These are phyloP conservation scores for Diploscapter pachys DNA, from an alignment of 1,140 invertebrate species.

Conservation along the genomic window DNA sequence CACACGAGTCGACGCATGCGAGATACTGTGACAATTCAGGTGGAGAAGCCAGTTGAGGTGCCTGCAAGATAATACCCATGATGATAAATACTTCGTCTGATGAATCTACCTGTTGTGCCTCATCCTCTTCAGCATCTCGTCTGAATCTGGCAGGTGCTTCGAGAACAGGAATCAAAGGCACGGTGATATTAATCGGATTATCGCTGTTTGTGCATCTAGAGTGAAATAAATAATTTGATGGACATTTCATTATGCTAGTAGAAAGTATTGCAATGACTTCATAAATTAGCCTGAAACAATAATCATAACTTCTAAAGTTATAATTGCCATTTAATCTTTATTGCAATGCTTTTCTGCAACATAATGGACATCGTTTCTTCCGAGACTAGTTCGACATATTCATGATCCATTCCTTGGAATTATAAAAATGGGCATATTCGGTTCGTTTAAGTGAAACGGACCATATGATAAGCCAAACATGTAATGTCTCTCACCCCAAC, in stretches of 20 bases:
- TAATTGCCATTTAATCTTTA: no score
- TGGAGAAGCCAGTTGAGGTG: constrained; percentile 28
- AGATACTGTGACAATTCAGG: constrained; percentile 44
- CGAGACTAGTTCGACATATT: no score
- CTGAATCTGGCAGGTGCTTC: constrained; percentile 27
- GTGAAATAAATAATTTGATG: constrained; percentile 1
- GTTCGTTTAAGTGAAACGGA: no score
- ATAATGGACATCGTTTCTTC: no score
- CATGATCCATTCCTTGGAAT: no score
- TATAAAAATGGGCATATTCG: no score
- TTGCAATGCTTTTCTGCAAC: no score
- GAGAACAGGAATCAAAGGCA: constrained; percentile 39
- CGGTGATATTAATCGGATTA: constrained; percentile 35
- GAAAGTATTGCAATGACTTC: background rate
- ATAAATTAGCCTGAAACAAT: no score
- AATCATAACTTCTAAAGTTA: no score
- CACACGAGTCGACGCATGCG: constrained; percentile 55
- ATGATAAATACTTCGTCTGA: background rate
- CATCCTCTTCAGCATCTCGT: constrained; percentile 4
- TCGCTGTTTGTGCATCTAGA: constrained; percentile 33
- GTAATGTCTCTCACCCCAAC: constrained; percentile 3
- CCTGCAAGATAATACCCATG: background rate
- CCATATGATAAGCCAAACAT: no score
- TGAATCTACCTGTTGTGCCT: constrained; percentile 7
- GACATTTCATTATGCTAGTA: background rate